A percentile compares a stretch with the other conserved stretches of the same genome.
phyloP scores from a whole-genome alignment of 2,113 vertebrate species.

The Ictalurus punctatus region DNA sequence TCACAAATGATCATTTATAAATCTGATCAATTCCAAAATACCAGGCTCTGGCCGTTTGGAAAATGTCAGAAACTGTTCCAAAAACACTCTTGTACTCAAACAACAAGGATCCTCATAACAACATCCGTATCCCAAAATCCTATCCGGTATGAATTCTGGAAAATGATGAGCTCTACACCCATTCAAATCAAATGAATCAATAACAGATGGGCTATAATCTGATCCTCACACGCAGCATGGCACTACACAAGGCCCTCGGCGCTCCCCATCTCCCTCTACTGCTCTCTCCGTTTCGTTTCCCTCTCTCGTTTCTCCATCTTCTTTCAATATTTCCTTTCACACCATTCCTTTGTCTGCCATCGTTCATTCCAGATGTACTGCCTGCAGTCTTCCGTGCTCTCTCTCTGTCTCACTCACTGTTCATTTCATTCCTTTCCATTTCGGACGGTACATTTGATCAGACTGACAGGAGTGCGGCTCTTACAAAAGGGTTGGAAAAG shows the following conservation, averaged over 20 bases:
- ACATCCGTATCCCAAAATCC: not conserved
- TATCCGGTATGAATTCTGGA: slow-evolving; percentile 44
- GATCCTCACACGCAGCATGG: slow-evolving; percentile 40
- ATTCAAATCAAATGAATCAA: slow-evolving; percentile 61
- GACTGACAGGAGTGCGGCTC: not conserved
- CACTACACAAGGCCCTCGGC: not conserved
- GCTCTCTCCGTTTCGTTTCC: slow-evolving; percentile 9
- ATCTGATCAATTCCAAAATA: not conserved
- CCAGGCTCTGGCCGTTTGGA: too few species aligned
- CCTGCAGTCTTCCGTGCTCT: not conserved
- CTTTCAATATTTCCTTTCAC: not conserved
- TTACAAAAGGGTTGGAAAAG: not conserved
- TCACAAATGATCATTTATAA: not conserved
- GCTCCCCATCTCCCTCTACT: not conserved
- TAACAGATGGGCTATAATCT: slow-evolving; percentile 57
- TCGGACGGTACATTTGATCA: not conserved
- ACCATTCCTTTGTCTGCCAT: not conserved
- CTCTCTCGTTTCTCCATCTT: not conserved
- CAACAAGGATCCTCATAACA: not conserved
- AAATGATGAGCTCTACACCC: slow-evolving; percentile 58
- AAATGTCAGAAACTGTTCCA: not conserved
- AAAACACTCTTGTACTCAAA: not conserved
- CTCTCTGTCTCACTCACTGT: not conserved
- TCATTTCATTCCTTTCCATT: not conserved
- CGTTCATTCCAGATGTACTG: not conserved